Base-by-base conservation (phyloP, 2,797 vertebrate genomes). In the Sciurus vulgaris region DNA sequence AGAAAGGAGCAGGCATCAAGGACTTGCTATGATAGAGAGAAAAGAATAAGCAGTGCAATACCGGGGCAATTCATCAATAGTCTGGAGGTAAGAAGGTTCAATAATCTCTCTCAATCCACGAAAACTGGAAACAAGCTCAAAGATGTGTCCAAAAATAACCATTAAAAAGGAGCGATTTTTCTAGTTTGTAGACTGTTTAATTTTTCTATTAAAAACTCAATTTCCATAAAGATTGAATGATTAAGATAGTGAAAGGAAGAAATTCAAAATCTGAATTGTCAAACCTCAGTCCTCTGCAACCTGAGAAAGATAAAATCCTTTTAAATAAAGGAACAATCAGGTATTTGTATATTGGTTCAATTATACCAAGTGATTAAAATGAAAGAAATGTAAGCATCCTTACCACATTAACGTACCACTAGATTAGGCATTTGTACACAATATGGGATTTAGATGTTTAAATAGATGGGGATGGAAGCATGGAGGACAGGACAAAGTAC, bases 241-340 rank as follows among this genome's bases (percentile, higher is more conserved):
- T 13, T 91, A 14, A 85, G 8, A 92, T 2, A 30, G 26, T 8
- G 20, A 93, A 88, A 88, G 67, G 47, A 86, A 91, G 49, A 73
- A 81, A 83, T 83, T 70, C 1, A 41, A 90, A 61, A 72, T 76
- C 9, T 73, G 67, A 94, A 90, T 33, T 86, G 90, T 44, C n/a
- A 95, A 93, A 89, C 28, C 24, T 69, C n/a, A 91, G 47, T 49
- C 84, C 28, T 87, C 35, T 88, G 86, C 33, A 95, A 86, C 18
- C 2, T 93, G n/a, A 89, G 22, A 97, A 93, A 78, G 26, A 35
- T 74, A 72, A 83, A 93, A 91, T 33, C 10, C 78, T 93, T 70
- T 76, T 38, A 93, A 94, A 61, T 30, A 59, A 82, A 86, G 78
- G 28, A 78, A 91, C 10, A 89, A 88, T 24, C 79, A 69, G 3